A percentile compares a stretch with the other conserved stretches of the same genome.
These are phyloP conservation scores for Falco rusticolus DNA, from an alignment of 2,797 vertebrate genomes.

Conservation along the genomic window DNA sequence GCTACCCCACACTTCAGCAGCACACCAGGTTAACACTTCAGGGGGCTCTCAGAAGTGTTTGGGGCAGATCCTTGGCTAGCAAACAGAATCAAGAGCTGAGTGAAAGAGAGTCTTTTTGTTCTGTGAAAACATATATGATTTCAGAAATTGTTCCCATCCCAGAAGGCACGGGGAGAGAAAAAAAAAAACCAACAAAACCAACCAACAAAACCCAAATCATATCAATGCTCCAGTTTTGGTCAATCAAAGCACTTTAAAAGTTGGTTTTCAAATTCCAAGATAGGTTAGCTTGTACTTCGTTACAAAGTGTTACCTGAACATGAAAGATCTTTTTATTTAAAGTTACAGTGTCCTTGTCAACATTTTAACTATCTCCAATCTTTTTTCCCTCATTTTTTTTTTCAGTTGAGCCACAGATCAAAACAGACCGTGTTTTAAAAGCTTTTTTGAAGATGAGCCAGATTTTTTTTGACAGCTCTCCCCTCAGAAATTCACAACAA, in stretches of 20 bases:
- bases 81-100: neutral
- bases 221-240: constrained; percentile 1
- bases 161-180: neutral
- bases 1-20: constrained; percentile 18
- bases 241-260: constrained; percentile 36
- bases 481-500: constrained; percentile 37
- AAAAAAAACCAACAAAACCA: constrained; percentile 20
- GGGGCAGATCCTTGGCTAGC: neutral
- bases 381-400: neutral
- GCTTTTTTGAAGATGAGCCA: constrained; percentile 59
- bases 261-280: constrained; percentile 19
- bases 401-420: constrained; percentile 13
- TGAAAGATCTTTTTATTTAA: constrained; percentile 12
- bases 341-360: too few relatives aligned
- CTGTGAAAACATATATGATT: constrained; percentile 29
- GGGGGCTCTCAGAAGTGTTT: neutral
- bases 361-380: constrained; percentile 26
- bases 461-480: constrained; percentile 22
- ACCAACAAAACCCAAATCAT: constrained; percentile 6
- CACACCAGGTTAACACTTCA: constrained; percentile 47
- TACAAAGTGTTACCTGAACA: constrained; percentile 25
- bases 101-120: constrained; percentile 26
- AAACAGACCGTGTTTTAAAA: constrained; percentile 42
- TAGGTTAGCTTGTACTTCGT: constrained; percentile 17
- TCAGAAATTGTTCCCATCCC: neutral